phyloP scores from a whole-genome alignment of 1,140 invertebrate species.

The Drosophila burlai region DNA sequence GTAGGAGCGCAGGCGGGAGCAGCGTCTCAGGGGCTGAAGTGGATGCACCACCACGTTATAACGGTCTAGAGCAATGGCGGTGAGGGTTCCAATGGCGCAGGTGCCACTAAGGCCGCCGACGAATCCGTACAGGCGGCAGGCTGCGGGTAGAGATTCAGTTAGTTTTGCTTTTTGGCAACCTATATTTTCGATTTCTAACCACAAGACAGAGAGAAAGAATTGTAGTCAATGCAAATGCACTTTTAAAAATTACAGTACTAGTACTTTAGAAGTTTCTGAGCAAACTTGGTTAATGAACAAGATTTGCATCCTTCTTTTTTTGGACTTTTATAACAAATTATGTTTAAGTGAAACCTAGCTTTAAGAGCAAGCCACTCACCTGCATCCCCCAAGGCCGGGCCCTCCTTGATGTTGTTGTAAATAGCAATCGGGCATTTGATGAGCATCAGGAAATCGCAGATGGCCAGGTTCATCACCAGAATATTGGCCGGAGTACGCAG shows the following conservation, averaged over 20 bases:
- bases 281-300: background rate
- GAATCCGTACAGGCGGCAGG: slow-evolving; percentile 90
- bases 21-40: slow-evolving; percentile 87
- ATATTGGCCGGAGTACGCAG: slow-evolving; percentile 91
- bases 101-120: slow-evolving; percentile 90
- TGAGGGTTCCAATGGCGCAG: slow-evolving; percentile 89
- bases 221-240: too few relatives aligned
- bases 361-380: slow-evolving; percentile 85
- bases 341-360: background rate
- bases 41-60: slow-evolving; percentile 91
- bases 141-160: slow-evolving; percentile 85
- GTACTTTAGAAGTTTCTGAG: background rate
- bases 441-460: slow-evolving; percentile 91
- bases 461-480: slow-evolving; percentile 91
- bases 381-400: slow-evolving; percentile 89
- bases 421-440: slow-evolving; percentile 90
- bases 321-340: too few relatives aligned
- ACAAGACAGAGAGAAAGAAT: background rate
- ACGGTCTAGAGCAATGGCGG: slow-evolving; percentile 90
- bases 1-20: slow-evolving; percentile 88
- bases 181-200: background rate
- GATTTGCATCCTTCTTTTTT: background rate
- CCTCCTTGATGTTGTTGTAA: slow-evolving; percentile 89
- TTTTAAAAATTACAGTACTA: background rate
- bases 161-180: background rate